phyloP scores from a whole-genome alignment of 2,797 vertebrate genomes.

The Gastrophryne carolinensis region DNA sequence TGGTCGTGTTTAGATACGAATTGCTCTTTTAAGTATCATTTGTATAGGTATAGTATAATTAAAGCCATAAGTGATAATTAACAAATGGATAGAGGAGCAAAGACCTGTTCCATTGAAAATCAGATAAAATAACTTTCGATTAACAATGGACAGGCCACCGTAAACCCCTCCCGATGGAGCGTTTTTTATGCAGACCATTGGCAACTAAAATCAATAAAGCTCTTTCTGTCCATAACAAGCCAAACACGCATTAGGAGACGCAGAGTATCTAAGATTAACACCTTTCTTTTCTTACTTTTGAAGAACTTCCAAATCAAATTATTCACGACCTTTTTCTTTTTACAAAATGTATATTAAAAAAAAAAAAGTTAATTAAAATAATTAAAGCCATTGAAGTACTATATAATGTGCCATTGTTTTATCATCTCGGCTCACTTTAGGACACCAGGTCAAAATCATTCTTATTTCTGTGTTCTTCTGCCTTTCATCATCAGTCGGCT shows the following conservation, averaged over 20 bases:
- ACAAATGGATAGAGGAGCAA: neutral
- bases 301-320: conserved; percentile 51
- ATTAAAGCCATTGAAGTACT: conserved; percentile 43
- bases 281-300: conserved; percentile 41
- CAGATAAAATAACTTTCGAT: neutral
- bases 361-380: conserved; percentile 51
- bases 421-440: conserved; percentile 45
- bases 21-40: no score
- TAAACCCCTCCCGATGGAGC: neutral
- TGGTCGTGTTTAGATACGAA: no score
- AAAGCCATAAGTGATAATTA: neutral
- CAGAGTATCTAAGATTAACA: conserved; percentile 30
- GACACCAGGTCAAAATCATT: conserved; percentile 48
- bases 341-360: conserved; percentile 46
- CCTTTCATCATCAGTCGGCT: conserved; percentile 37
- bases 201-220: conserved; percentile 20
- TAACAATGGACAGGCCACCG: neutral
- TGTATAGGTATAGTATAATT: no score
- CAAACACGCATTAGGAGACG: conserved; percentile 15
- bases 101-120: neutral
- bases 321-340: conserved; percentile 45
- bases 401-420: conserved; percentile 51
- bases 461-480: conserved; percentile 52
- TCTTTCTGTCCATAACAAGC: conserved; percentile 30
- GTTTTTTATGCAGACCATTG: neutral